A percentile compares a stretch with the other conserved stretches of the same genome.
Conservation (phyloP, 2,888 invertebrate species). For the Anoplius nigerrimus region DNA sequence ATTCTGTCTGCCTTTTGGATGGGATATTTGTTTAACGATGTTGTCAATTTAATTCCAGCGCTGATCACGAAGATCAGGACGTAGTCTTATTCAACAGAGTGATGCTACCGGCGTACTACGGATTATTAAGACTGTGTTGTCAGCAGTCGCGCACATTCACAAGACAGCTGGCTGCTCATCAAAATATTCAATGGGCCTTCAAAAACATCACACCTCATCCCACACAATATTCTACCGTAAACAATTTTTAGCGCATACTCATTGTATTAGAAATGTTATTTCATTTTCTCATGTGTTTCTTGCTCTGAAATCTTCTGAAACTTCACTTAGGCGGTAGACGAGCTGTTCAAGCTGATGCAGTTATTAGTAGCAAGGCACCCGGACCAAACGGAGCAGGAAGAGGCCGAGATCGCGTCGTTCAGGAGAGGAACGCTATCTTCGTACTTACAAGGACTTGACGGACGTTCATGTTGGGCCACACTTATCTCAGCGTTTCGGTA, state of each 20-base stretch:
- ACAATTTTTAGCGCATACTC: constrained; percentile 39
- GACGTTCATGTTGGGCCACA: constrained; percentile 95
- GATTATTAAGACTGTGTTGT: constrained; percentile 91
- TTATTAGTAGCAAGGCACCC: constrained; percentile 90
- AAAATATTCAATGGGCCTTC: constrained; percentile 97
- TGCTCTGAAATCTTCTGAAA: too few species aligned
- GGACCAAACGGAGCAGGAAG: constrained; percentile 85
- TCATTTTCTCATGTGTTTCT: background rate
- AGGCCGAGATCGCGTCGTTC: constrained; percentile 90
- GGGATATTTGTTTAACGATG: background rate
- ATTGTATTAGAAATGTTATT: background rate
- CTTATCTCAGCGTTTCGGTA: constrained; percentile 87
- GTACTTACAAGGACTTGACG: constrained; percentile 92
- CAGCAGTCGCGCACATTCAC: constrained; percentile 91
- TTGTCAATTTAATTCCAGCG: constrained; percentile 77
- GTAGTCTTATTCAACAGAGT: constrained; percentile 95
- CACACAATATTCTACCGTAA: constrained; percentile 89
- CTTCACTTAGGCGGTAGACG: constrained; percentile 85
- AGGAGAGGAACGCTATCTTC: constrained; percentile 89
- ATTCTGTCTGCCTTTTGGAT: too few species aligned
- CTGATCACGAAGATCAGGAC: constrained; percentile 97
- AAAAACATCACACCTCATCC: constrained; percentile 97
- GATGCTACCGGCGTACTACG: constrained; percentile 95
- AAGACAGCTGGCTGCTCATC: constrained; percentile 91
- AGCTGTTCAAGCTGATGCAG: constrained; percentile 92